These are phyloP conservation scores for Ceryle rudis DNA, from an alignment of 2,797 vertebrate genomes.

Conservation along the genomic window DNA sequence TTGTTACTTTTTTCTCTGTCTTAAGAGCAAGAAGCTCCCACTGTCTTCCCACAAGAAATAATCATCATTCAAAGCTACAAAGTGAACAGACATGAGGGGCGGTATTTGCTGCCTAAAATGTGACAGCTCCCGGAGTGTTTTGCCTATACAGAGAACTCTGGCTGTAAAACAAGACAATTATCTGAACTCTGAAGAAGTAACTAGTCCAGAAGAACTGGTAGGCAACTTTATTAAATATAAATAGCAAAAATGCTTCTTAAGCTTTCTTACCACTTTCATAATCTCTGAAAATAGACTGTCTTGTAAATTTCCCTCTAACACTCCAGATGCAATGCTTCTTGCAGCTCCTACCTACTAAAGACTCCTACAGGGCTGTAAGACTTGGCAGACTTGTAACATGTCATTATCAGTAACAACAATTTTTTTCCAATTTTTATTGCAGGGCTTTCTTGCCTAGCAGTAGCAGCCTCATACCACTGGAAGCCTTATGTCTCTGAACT, in stretches of 20 bases:
- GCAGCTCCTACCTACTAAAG: not conserved
- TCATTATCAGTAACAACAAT: not conserved
- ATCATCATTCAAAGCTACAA: not conserved
- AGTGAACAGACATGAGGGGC: not conserved
- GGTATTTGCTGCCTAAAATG: not conserved
- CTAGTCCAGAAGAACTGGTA: not conserved
- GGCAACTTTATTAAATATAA: not conserved
- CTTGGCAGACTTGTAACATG: not conserved
- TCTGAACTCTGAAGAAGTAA: not conserved
- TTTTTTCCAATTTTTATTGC: not conserved
- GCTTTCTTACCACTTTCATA: not conserved
- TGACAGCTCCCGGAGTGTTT: not conserved
- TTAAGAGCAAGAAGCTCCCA: not conserved
- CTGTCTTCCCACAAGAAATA: not conserved
- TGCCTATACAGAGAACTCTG: not conserved
- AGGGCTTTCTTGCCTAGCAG: not conserved
- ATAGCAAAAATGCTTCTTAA: not conserved
- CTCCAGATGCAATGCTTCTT: not conserved
- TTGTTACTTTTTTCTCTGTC: not conserved
- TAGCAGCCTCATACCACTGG: not conserved
- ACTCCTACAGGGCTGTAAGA: not conserved
- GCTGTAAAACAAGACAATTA: not conserved
- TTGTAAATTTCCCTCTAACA: not conserved
- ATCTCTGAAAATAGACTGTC: not conserved
- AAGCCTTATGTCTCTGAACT: not conserved